Evolutionary conservation across 2,888 invertebrate genomes (phyloP).

Genomic region (Rhabditoides inermis): DNA sequence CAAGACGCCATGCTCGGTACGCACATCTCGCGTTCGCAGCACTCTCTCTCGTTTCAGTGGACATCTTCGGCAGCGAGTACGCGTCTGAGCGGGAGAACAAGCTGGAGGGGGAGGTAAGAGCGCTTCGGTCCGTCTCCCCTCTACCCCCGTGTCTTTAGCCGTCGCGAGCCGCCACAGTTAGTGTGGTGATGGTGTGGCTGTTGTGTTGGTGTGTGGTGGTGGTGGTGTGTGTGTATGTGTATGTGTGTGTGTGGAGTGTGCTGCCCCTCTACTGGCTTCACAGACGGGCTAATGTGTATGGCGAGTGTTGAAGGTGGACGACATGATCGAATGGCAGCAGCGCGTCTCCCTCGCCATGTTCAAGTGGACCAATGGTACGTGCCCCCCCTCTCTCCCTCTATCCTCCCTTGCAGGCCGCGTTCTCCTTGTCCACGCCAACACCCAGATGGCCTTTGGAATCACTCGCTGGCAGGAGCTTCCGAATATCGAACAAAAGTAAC

Average conservation of each 20-base stretch:
- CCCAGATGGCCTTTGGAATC: constrained; percentile 56
- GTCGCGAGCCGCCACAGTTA: no score
- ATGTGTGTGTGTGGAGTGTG: no score
- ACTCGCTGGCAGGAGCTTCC: constrained; percentile 56
- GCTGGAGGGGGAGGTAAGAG: constrained; percentile 54
- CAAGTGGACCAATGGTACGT: constrained; percentile 52
- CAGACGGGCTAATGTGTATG: no score
- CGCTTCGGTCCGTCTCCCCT: not conserved
- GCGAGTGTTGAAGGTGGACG: constrained; percentile 53
- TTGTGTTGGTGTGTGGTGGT: no score
- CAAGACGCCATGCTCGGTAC: constrained; percentile 57
- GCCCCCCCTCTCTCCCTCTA: not conserved
- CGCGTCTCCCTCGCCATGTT: constrained; percentile 57
- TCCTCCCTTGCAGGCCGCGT: constrained; percentile 23
- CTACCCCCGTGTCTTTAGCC: no score
- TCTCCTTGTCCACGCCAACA: constrained; percentile 57
- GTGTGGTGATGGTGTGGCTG: no score
- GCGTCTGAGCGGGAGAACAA: constrained; percentile 58
- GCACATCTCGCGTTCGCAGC: not conserved
- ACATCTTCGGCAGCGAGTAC: constrained; percentile 58
- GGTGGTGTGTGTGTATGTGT: no score
- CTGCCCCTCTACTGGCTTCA: no score
- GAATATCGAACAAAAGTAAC: constrained; percentile 51
- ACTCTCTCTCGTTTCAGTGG: constrained; percentile 5
- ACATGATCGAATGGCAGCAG: constrained; percentile 56